Base-by-base conservation (phyloP, 2,888 invertebrate species). In the Pyrrhia umbra region DNA sequence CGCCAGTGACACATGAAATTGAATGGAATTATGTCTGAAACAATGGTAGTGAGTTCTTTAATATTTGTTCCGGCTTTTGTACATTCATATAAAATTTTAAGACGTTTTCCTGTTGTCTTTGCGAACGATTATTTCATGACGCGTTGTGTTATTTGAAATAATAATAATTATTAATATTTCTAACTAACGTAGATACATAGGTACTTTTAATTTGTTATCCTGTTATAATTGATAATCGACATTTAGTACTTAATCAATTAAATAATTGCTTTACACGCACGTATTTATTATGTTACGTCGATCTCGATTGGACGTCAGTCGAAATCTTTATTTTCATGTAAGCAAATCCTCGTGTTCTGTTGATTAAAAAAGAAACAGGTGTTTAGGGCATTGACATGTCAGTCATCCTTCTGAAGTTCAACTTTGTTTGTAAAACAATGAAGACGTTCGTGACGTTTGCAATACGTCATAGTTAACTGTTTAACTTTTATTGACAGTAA, bases 1-100 rank as follows among this genome's bases (percentile, higher is more conserved):
- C 72, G 80, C 63, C 81, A 81, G 84, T 89, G 91, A 90, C 89
- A 90, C 88, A 90, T 81, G 85, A 89, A 90, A 90, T 88, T 89
- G 86, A 85, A 87, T 85, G 81, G 80, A 87, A 88, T 90, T 84
- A 85, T 75, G 73, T 75, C 75, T 56, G 68, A 72, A 74, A 85
- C 86, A 88, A 87, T 87, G 75, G 80, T 52, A 68, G 59, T 57
- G 73, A 62, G 55, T 71, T 37, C 47, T 54, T 58, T 43, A 73
- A 69, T 67, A 70, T 80, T 77, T 81, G 80, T 83, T 80, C 80
- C 80, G 81, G 75, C 80, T 67, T 75, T 74, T 66, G 68, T 68
- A 18, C 37, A 67, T 82, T 78, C 67, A 50, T 58, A 50, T 69
- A 64, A 79, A 80, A 63, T 59, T n/a, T 59, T 55, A 45, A 72